These are phyloP conservation scores for Fratercula arctica DNA, from an alignment of 2,797 vertebrate species.

Conservation along the genomic window DNA sequence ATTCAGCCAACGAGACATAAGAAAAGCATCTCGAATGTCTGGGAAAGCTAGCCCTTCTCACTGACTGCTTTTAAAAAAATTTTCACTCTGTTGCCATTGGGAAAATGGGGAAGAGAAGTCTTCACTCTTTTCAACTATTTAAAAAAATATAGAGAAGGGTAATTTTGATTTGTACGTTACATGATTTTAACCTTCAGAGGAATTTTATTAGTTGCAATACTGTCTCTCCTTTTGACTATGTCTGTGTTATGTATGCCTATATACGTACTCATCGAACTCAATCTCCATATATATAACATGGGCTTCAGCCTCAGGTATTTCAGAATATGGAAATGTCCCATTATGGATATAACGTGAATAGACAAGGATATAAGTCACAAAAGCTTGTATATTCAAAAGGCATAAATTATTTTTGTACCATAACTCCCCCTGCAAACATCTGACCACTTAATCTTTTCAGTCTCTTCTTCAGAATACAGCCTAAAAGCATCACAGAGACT, in stretches of 20 bases:
- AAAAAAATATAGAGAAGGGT: background rate
- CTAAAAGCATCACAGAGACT: slow-evolving; percentile 22
- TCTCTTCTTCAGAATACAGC: background rate
- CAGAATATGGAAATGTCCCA: background rate
- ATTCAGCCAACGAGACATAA: background rate
- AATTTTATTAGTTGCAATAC: background rate
- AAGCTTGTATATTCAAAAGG: background rate
- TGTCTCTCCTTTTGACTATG: background rate
- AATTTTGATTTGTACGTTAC: background rate
- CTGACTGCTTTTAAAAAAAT: background rate
- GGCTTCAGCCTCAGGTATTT: background rate
- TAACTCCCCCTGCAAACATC: background rate
- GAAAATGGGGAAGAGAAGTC: background rate
- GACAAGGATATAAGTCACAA: background rate
- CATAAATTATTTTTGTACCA: background rate
- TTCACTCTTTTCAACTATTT: background rate
- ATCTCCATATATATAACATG: background rate
- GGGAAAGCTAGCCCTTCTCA: background rate
- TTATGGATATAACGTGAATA: background rate
- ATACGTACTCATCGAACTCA: background rate
- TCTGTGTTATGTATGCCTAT: background rate
- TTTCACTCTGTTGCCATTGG: background rate
- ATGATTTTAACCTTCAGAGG: background rate
- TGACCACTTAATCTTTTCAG: slow-evolving; percentile 7
- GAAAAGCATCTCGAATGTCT: background rate